A percentile compares a stretch with the other conserved stretches of the same genome.
These are phyloP conservation scores for Patella depressa DNA, from an alignment of 2,888 invertebrate genomes.

Conservation along the genomic window DNA sequence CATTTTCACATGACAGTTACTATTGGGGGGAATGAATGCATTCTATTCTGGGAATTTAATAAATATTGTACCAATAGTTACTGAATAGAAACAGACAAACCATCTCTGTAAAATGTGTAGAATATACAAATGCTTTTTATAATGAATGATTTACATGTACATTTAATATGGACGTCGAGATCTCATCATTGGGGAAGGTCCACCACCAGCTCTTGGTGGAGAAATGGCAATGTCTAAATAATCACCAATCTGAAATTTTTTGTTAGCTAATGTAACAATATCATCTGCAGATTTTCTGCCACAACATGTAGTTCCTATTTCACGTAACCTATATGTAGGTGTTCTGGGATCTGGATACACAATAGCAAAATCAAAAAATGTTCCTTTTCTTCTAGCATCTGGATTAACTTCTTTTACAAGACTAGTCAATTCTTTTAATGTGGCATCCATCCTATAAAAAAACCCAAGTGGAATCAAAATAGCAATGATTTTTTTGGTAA, in stretches of 20 bases:
- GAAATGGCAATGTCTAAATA: constrained; percentile 95
- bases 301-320: constrained; percentile 94
- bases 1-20: too few species aligned
- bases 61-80: too few species aligned
- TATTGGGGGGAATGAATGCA: too few species aligned
- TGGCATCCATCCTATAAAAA: constrained; percentile 81
- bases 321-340: constrained; percentile 80
- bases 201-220: constrained; percentile 56
- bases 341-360: constrained; percentile 71
- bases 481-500: too few species aligned
- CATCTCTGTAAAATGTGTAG: too few species aligned
- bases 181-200: constrained; percentile 35
- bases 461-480: background rate
- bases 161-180: constrained; percentile 40
- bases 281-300: constrained; percentile 94
- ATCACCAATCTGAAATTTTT: constrained; percentile 93
- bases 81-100: too few species aligned
- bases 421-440: constrained; percentile 94
- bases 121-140: too few species aligned
- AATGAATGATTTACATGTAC: background rate
- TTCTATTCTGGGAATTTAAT: too few species aligned
- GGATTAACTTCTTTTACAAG: constrained; percentile 98
- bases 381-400: constrained; percentile 94
- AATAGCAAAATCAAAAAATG: constrained; percentile 97
- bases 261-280: constrained; percentile 83